Conservation (phyloP, 2,113 vertebrate genomes). For the Todiramphus chloris region DNA sequence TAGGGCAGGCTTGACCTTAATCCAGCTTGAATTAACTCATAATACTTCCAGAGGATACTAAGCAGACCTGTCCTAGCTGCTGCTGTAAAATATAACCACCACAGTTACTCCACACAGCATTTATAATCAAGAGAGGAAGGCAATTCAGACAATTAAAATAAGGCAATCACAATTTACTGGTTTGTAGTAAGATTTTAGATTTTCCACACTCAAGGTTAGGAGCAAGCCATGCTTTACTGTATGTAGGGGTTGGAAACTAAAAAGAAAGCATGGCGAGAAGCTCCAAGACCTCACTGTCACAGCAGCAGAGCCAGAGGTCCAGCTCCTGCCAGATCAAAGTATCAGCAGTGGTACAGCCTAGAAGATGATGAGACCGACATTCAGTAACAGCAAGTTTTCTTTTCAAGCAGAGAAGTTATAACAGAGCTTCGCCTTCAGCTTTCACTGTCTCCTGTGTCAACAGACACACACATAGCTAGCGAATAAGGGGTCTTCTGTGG, state of each 20-base stretch:
- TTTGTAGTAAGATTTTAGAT: not conserved
- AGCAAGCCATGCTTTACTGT: not conserved
- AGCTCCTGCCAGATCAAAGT: not conserved
- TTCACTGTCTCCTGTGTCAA: not conserved
- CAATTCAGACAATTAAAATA: not conserved
- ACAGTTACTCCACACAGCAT: not conserved
- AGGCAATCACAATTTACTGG: not conserved
- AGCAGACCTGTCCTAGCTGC: not conserved
- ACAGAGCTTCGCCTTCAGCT: not conserved
- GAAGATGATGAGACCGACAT: accelerated
- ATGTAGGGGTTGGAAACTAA: not conserved
- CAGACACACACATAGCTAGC: not conserved
- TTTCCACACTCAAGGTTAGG: not conserved
- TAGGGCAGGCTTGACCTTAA: slow-evolving; percentile 18
- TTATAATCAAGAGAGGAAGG: not conserved
- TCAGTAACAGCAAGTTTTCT: not conserved
- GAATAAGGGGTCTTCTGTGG: not conserved
- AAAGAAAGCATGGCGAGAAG: not conserved
- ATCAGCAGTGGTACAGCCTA: not conserved
- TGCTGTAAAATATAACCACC: not conserved
- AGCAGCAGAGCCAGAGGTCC: not conserved
- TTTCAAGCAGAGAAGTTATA: not conserved
- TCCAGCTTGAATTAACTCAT: not conserved
- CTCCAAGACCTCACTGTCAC: not conserved
- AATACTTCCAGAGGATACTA: not conserved